Evolutionary conservation across 2,888 invertebrate genomes (phyloP).

Genomic region (Dioctria linearis): DNA sequence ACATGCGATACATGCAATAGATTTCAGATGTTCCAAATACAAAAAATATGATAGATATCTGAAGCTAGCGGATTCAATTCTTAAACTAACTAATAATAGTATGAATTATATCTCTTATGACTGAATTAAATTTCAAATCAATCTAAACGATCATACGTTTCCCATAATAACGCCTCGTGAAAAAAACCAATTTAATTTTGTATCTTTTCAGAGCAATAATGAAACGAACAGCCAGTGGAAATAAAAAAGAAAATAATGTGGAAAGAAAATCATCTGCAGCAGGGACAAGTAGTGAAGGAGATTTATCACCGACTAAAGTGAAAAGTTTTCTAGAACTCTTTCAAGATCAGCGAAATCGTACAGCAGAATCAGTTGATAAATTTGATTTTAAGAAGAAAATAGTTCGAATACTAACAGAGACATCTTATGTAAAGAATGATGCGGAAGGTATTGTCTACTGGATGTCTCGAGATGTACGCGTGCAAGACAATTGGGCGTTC

Average conservation of each 20-base stretch:
- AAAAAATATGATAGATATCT: no score
- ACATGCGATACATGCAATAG: no score
- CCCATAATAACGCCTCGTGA: no score
- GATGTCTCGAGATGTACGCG: slow-evolving; percentile 92
- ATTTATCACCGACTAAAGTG: not conserved
- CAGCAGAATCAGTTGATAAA: slow-evolving; percentile 75
- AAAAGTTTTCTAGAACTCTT: slow-evolving; percentile 64
- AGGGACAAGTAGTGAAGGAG: not conserved
- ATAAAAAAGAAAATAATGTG: slow-evolving; percentile 20
- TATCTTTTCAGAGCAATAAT: slow-evolving; percentile 60
- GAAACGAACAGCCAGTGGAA: slow-evolving; percentile 53
- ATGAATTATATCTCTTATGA: no score
- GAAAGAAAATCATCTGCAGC: not conserved
- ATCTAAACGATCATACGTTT: no score
- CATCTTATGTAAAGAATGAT: slow-evolving; percentile 75
- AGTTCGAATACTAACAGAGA: slow-evolving; percentile 78
- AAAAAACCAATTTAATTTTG: not conserved
- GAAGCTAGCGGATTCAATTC: no score
- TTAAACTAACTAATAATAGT: no score
- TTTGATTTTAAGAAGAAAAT: slow-evolving; percentile 87
- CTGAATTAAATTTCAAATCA: no score
- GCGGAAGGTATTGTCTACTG: slow-evolving; percentile 80
- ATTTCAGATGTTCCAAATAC: no score
- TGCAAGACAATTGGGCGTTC: slow-evolving; percentile 95
- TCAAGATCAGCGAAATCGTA: slow-evolving; percentile 71